Base-by-base conservation (phyloP, 1,140 invertebrate genomes). In the Saccostrea glomerata region DNA sequence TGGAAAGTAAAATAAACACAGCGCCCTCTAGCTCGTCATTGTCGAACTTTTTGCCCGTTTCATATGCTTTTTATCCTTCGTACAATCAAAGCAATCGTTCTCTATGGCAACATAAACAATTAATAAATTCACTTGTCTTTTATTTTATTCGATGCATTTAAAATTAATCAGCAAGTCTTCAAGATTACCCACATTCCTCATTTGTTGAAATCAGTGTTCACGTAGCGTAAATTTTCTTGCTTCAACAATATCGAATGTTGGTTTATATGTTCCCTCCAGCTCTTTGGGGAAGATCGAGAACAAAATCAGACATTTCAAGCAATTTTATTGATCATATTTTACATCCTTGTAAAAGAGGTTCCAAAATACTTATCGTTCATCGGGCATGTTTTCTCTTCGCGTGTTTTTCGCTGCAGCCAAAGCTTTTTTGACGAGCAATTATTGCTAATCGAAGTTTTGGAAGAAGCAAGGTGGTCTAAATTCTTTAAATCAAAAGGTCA, bases 221-320 rank as follows among this genome's bases (percentile, higher is more conserved):
- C 70, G 13, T 11, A 36, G 25, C 70, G 70, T 15, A 77, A 36
- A 77, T 36, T 36, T 77, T 77, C 30, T 77, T 30, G 70, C 25
- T 36, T 77, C 70, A 77, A 77, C 70, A 25, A 77, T 77, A 77
- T 77, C 70, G 5, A 77, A 77, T 77, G 47, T 77, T 30, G 70
- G 7, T 7, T 15, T 77, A 30, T 77, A 30, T 12, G 70, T 77
- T 77, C 25, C 30, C 30, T 30, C 7, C 30, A 36, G 25, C 23
- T 77, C 70, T 17, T 77, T 77, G 23, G 30, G 2, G 70, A 30
- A 36, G 15, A 77, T 77, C 70, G 70, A 30, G 12, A 36, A 36
- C 23, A 15, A 36, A 4, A 30, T 77, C 70, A 30, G 70, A 77
- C 70, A 77, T 15, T 11, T 30, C 70, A 30, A 15, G 25, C 70